Conservation (phyloP, 2,797 vertebrate genomes). For the Natrix natrix region DNA sequence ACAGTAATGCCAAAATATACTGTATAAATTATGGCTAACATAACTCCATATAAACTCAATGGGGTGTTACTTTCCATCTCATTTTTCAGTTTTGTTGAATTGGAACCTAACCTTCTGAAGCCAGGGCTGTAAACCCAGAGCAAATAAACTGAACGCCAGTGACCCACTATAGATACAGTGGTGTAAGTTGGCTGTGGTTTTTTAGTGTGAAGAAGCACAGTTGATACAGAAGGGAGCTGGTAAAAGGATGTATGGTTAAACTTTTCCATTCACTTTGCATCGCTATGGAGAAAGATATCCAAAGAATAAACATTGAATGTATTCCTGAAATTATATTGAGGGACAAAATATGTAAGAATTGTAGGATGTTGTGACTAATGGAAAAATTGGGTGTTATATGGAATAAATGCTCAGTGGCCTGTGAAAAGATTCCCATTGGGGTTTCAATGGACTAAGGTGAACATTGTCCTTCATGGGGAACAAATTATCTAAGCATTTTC, state of each 20-base stretch:
- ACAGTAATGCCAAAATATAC: background rate
- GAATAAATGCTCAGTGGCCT: background rate
- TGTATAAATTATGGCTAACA: background rate
- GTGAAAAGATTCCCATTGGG: background rate
- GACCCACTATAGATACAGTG: background rate
- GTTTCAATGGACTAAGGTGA: constrained; percentile 5
- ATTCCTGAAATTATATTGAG: background rate
- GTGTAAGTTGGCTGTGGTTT: background rate
- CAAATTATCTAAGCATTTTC: background rate
- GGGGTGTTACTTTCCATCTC: no score
- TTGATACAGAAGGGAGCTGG: background rate
- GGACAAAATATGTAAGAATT: background rate
- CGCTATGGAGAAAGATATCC: background rate
- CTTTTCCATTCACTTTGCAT: background rate
- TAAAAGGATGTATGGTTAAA: background rate
- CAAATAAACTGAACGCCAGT: background rate
- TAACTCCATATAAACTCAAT: background rate
- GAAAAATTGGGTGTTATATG: background rate
- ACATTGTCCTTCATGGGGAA: constrained; percentile 5
- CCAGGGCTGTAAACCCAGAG: background rate
- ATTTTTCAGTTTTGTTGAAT: background rate
- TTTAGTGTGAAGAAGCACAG: background rate
- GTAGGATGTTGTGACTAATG: background rate
- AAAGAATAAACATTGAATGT: background rate
- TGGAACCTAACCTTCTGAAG: background rate